Conservation (phyloP, 2,888 invertebrate species). For the Lissocephala sabroskyi region DNA sequence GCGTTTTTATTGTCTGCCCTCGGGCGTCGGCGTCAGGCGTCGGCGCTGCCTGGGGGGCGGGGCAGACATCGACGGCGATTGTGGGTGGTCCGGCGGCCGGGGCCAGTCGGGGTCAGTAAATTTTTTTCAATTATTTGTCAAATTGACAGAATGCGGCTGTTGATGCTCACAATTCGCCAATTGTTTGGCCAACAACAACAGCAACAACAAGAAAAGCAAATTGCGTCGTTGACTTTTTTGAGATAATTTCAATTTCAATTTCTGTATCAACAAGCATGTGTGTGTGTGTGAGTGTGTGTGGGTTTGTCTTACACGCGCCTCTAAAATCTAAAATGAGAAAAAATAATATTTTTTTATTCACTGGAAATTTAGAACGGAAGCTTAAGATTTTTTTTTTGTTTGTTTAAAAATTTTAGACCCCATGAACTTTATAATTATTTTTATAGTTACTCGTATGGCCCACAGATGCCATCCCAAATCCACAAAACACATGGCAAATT, state of each 20-base stretch:
- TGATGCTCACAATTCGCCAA: constrained; percentile 13
- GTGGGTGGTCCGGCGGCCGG: constrained; percentile 14
- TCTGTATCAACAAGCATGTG: neutral
- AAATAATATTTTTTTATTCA: constrained; percentile 4
- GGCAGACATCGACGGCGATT: too few relatives aligned
- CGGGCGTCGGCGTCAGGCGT: constrained; percentile 5
- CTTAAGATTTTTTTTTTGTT: too few relatives aligned
- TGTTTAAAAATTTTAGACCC: too few relatives aligned
- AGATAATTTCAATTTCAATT: constrained; percentile 16
- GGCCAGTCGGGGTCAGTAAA: constrained; percentile 4
- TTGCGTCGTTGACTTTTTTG: constrained; percentile 6
- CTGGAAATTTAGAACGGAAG: constrained; percentile 24
- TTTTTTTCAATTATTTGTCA: constrained; percentile 41
- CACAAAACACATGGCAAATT: too few relatives aligned
- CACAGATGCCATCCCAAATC: too few relatives aligned
- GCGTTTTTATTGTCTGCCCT: too few relatives aligned
- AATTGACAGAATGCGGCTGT: constrained; percentile 35
- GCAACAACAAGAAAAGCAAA: constrained; percentile 1
- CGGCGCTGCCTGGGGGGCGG: neutral
- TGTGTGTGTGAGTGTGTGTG: neutral
- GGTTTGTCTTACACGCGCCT: too few relatives aligned
- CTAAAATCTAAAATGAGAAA: neutral
- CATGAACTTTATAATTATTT: too few relatives aligned
- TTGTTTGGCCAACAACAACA: constrained; percentile 15
- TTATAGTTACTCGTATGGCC: too few relatives aligned